Evolutionary conservation across 2,113 vertebrate genomes (phyloP), one percentile per base, ranked within the genome.

Genomic region (Lanius collurio): DNA sequence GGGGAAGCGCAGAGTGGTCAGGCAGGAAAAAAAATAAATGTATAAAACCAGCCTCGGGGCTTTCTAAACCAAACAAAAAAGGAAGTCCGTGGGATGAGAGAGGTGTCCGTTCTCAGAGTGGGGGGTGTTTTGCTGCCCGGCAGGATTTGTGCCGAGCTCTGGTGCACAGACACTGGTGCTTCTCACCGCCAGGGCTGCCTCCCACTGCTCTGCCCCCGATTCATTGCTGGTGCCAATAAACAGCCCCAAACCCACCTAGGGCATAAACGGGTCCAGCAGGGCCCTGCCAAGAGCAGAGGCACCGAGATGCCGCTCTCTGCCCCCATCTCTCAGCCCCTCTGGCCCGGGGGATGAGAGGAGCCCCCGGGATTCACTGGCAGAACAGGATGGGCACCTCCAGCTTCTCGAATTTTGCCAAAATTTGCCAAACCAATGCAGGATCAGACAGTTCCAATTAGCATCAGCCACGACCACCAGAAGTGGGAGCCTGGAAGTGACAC

Each of bases 81-180:
- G 5, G 4, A 7, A 12, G 4, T 2, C 2, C 0, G 1, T 13
- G 65, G 62, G 42, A 10, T 23, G 50, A 14, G 15, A 62, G 44
- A 41, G 70, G 39, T 6, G 69, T 39, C 33, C 30, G 0, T 10
- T 31, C 56, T 21, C 4, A 0, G 12, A 3, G 30, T 0, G 4
- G 39, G 60, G 52, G 24, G 27, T 0, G 1, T 10, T 87, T n/a
- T 39, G 52, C 65, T 30, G 3, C 53, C 10, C 44, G 10, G 87
- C 57, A 57, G 77, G 57, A 30, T 53, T 53, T 1, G 12, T 62
- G 70, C 60, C 1, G 0, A 30, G 56, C 64, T 94, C 56, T 52
- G 41, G 13, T 2, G 1, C 65, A 13, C 6, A 3, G 20, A 13
- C 14, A 2, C 77, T 53, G 60, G 26, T 31, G 70, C 69, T 70